These are phyloP conservation scores for Caenorhabditis macrosperma DNA, from an alignment of 2,888 invertebrate species.

Conservation along the genomic window DNA sequence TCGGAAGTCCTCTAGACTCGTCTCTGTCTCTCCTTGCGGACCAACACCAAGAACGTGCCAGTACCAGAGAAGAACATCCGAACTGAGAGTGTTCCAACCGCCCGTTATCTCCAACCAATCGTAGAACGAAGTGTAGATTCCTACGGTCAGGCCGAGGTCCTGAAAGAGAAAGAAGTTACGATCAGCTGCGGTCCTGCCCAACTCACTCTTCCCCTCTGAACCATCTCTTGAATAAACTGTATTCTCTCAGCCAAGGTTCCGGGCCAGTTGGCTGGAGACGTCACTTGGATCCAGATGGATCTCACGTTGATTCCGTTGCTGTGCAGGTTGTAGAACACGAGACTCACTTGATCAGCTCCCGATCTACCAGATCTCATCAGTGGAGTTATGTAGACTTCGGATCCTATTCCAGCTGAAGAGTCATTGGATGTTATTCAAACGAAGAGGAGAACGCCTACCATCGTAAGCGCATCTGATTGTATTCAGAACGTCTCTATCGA, in stretches of 20 bases:
- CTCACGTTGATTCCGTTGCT: conserved; percentile 59
- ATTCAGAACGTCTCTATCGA: conserved; percentile 50
- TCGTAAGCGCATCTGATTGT: conserved; percentile 61
- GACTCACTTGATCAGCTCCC: conserved; percentile 59
- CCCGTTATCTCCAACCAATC: conserved; percentile 66
- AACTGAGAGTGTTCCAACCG: conserved; percentile 36
- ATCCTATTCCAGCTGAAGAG: conserved; percentile 61
- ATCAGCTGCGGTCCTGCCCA: background rate
- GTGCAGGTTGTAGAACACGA: conserved; percentile 53
- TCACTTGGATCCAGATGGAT: conserved; percentile 67
- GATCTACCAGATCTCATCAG: conserved; percentile 43
- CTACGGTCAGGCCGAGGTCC: conserved; percentile 52
- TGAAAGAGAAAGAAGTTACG: conserved; percentile 11
- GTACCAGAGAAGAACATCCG: conserved; percentile 63
- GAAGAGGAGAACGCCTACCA: conserved; percentile 20
- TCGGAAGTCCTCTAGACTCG: conserved; percentile 63
- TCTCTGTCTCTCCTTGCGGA: conserved; percentile 50
- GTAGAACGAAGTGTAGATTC: conserved; percentile 65
- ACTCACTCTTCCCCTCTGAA: conserved; percentile 39
- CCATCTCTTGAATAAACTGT: conserved; percentile 36
- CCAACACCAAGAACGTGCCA: conserved; percentile 65
- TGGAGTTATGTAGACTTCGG: conserved; percentile 67
- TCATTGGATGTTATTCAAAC: too few relatives aligned
- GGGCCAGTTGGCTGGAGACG: conserved; percentile 22
- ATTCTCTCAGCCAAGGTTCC: conserved; percentile 17